These are phyloP conservation scores for Xiphias gladius DNA, from an alignment of 2,113 vertebrate species.

Conservation along the genomic window DNA sequence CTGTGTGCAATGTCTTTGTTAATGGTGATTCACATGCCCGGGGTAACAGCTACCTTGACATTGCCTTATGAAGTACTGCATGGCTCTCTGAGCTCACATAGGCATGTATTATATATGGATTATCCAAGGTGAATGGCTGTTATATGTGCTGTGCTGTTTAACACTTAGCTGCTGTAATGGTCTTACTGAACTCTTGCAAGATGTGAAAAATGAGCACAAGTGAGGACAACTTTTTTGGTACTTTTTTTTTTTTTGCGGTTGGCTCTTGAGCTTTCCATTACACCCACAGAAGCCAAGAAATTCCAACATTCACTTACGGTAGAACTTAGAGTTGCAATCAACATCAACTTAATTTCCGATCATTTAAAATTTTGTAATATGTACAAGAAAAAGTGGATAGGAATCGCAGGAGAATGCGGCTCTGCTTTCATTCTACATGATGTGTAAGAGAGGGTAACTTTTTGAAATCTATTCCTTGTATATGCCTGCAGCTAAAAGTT, in stretches of 20 bases:
- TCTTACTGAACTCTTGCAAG: neutral
- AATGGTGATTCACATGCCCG: conserved; percentile 51
- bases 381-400: neutral
- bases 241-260: neutral
- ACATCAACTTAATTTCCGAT: neutral
- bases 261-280: neutral
- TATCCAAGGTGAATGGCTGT: conserved; percentile 32
- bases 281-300: neutral
- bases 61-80: conserved; percentile 20
- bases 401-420: neutral
- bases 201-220: neutral
- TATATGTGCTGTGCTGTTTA: conserved; percentile 1
- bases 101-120: conserved; percentile 55
- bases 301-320: too few relatives aligned
- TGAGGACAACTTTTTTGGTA: neutral
- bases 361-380: neutral
- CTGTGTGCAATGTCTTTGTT: conserved; percentile 34
- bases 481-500: conserved; percentile 24
- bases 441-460: neutral
- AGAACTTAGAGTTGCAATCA: neutral
- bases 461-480: conserved; percentile 20
- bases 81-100: conserved; percentile 49
- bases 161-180: neutral
- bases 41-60: conserved; percentile 47
- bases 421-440: conserved; percentile 3